Evolutionary conservation across 2,113 vertebrate genomes (phyloP).

Genomic region (Protobothrops flavoviridis): DNA sequence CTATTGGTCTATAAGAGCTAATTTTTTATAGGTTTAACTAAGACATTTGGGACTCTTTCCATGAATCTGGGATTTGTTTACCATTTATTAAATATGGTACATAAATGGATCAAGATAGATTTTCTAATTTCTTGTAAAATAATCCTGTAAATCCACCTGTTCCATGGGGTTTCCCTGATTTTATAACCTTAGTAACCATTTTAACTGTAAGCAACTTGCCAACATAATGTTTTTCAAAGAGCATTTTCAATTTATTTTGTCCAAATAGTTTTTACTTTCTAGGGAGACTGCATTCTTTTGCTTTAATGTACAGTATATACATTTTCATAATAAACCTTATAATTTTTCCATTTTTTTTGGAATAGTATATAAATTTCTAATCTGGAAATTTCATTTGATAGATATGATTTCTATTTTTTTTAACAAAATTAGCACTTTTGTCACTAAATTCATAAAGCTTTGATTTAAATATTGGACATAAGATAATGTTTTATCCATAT

Average conservation of each 20-base stretch:
- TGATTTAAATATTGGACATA: neutral
- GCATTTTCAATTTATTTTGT: neutral
- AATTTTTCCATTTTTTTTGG: neutral
- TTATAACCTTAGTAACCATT: neutral
- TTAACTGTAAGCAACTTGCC: neutral
- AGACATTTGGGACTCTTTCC: neutral
- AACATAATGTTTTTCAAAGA: neutral
- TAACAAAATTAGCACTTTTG: neutral
- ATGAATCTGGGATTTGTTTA: neutral
- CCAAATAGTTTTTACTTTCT: neutral
- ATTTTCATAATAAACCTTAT: neutral
- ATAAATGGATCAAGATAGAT: neutral
- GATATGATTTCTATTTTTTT: neutral
- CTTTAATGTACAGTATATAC: neutral
- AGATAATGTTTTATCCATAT: neutral
- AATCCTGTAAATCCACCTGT: neutral
- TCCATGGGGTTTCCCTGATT: neutral
- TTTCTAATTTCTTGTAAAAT: neutral
- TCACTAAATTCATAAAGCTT: neutral
- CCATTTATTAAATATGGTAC: neutral
- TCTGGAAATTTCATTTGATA: neutral
- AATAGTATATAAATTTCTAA: neutral
- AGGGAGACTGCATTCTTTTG: neutral
- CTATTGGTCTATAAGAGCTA: neutral
- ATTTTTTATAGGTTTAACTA: neutral